A percentile compares a stretch with the other conserved stretches of the same genome.
These are phyloP conservation scores for Rhombomys opimus DNA, from an alignment of 2,113 vertebrate genomes.

Conservation along the genomic window DNA sequence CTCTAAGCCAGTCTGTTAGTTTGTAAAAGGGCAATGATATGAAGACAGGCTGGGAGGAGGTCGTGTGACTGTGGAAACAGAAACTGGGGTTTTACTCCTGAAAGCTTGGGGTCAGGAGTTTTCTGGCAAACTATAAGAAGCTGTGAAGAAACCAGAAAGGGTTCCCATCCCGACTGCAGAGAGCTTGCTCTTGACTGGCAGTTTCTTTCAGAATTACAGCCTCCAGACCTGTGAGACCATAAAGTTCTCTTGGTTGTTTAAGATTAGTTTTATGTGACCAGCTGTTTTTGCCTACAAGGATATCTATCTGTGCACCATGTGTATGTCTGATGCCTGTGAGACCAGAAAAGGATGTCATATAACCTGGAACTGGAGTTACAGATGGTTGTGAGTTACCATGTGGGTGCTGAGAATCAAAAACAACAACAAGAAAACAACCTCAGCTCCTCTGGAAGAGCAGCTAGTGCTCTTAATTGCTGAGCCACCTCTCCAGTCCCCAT, in stretches of 20 bases:
- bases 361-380: neutral
- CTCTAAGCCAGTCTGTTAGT: neutral
- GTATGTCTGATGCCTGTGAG: neutral
- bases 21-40: neutral
- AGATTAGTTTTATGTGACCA: neutral
- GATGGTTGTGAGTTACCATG: neutral
- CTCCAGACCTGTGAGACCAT: neutral
- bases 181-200: neutral
- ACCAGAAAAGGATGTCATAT: neutral
- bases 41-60: neutral
- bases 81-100: neutral
- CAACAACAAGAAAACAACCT: too few relatives aligned
- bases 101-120: neutral
- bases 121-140: neutral
- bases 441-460: neutral
- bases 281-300: neutral
- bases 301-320: neutral
- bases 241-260: neutral
- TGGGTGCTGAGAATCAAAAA: neutral
- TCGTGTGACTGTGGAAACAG: neutral
- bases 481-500: neutral
- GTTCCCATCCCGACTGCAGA: neutral
- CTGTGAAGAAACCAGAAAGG: neutral
- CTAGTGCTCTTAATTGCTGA: neutral
- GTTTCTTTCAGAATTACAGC: neutral